Evolutionary conservation across 2,888 invertebrate genomes (phyloP).

Genomic region (Chloroclystis v-ata): DNA sequence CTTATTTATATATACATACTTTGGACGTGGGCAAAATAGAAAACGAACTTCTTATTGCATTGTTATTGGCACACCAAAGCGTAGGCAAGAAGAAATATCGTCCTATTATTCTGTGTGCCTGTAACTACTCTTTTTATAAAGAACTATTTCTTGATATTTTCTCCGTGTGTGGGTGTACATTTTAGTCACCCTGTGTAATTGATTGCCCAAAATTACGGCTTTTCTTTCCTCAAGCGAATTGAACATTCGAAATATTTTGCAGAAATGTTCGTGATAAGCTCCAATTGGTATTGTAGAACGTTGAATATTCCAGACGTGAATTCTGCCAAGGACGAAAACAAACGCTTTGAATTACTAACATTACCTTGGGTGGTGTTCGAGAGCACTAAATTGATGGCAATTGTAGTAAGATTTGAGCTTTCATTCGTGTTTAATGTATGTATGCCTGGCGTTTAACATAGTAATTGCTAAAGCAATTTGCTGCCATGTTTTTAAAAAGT

Average conservation of each 20-base stretch:
- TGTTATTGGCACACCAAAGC: too few species aligned
- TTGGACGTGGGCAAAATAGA: too few species aligned
- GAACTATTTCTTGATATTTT: too few species aligned
- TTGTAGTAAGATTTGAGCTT: not conserved
- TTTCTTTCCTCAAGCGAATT: too few species aligned
- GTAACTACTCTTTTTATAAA: too few species aligned
- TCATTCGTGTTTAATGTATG: not conserved
- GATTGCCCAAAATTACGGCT: too few species aligned
- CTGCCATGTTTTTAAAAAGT: not conserved
- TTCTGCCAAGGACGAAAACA: not conserved
- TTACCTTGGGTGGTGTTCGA: not conserved
- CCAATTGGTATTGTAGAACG: not conserved
- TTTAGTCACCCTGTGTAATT: too few species aligned
- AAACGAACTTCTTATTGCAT: too few species aligned
- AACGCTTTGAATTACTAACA: not conserved
- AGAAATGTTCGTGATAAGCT: not conserved
- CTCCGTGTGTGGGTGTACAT: too few species aligned
- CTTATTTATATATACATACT: too few species aligned
- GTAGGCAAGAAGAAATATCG: too few species aligned
- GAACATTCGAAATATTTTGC: not conserved
- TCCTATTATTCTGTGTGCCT: too few species aligned
- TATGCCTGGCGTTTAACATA: not conserved
- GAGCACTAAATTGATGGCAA: not conserved
- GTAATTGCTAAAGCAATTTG: not conserved
- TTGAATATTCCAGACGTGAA: not conserved